Conservation (phyloP, 2,888 invertebrate genomes). For the Tipula unca region DNA sequence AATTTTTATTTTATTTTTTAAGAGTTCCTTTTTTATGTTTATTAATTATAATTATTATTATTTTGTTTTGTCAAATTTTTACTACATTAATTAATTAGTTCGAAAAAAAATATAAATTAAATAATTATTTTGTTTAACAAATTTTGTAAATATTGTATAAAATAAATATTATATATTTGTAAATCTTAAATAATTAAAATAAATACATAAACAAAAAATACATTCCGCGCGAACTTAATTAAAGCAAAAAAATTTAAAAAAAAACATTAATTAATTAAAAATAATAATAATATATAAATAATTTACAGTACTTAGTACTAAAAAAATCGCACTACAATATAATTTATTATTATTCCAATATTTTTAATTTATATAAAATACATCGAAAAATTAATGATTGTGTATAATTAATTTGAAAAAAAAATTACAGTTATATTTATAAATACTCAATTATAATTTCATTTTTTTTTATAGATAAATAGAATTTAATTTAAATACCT, state of each 20-base stretch:
- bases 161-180: background rate
- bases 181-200: background rate
- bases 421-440: background rate
- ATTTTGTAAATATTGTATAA: background rate
- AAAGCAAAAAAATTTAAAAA: background rate
- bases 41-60: background rate
- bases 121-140: background rate
- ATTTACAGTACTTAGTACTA: constrained; percentile 14
- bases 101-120: background rate
- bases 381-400: background rate
- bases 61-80: background rate
- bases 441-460: background rate
- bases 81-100: background rate
- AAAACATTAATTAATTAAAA: background rate
- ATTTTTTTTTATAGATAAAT: background rate
- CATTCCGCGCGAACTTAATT: background rate
- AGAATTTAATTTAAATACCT: background rate
- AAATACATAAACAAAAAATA: background rate
- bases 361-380: background rate
- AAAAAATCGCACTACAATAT: background rate
- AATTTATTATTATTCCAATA: constrained; percentile 1
- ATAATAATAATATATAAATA: background rate
- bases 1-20: background rate
- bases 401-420: background rate
- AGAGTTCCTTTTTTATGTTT: background rate